Conservation (phyloP, 2,888 invertebrate genomes). For the Sepioteuthis lessoniana region DNA sequence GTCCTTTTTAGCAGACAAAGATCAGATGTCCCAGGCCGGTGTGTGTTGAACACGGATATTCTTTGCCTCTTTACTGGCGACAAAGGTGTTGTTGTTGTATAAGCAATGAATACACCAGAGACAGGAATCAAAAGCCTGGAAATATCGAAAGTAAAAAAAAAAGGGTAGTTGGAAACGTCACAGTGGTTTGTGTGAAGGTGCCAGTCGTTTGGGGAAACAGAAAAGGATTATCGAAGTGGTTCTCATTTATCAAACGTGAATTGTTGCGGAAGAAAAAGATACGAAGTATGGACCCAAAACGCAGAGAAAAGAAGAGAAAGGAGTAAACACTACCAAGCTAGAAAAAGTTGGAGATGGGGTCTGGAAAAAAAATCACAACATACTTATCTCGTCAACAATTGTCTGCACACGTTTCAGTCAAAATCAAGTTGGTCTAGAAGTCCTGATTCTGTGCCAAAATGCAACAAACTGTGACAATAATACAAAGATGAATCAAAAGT, state of each 20-base stretch:
- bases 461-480: too few relatives aligned
- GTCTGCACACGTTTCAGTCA: neutral
- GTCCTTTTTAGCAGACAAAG: too few relatives aligned
- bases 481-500: too few relatives aligned
- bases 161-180: neutral
- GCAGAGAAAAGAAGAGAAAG: too few relatives aligned
- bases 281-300: neutral
- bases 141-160: neutral
- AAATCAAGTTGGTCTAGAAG: too few relatives aligned
- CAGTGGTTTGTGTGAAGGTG: neutral
- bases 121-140: neutral
- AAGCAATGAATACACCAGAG: neutral
- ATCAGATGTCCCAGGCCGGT: too few relatives aligned
- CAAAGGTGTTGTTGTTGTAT: neutral
- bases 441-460: too few relatives aligned
- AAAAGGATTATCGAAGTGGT: neutral
- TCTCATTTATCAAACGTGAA: neutral
- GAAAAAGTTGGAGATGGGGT: too few relatives aligned
- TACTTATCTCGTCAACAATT: neutral
- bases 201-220: too few relatives aligned
- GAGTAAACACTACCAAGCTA: too few relatives aligned
- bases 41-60: too few relatives aligned
- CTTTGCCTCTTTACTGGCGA: neutral
- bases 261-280: constrained; percentile 17
- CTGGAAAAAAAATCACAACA: neutral